Percentiles rank a stretch among this genome's conserved stretches.
These are phyloP conservation scores for Radopholus similis DNA, from an alignment of 1,140 invertebrate species.

Conservation along the genomic window DNA sequence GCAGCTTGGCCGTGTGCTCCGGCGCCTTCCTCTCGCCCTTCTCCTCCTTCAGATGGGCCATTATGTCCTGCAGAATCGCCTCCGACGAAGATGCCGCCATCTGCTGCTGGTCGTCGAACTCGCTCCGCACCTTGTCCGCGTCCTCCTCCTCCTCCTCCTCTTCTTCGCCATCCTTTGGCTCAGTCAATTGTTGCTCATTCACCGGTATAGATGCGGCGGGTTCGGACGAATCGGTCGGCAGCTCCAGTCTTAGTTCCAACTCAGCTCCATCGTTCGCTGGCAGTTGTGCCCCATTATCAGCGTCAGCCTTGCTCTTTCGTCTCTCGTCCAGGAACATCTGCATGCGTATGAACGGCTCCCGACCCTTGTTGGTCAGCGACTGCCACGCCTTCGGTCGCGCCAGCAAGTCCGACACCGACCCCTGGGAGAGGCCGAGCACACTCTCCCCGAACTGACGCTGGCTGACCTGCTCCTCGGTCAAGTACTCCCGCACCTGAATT, in stretches of 20 bases:
- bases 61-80: background rate
- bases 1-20: too few relatives aligned
- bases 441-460: slow-evolving; percentile 95
- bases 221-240: background rate
- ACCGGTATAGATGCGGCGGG: too few relatives aligned
- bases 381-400: slow-evolving; percentile 94
- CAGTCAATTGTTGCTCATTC: too few relatives aligned
- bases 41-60: background rate
- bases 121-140: background rate
- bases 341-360: slow-evolving; percentile 95
- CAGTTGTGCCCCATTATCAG: slow-evolving; percentile 14
- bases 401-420: slow-evolving; percentile 86
- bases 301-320: background rate
- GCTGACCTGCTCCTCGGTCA: slow-evolving; percentile 96
- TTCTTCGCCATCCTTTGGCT: background rate
- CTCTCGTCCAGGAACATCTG: slow-evolving; percentile 90
- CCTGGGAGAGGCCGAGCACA: slow-evolving; percentile 84
- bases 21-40: background rate
- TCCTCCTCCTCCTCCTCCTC: background rate
- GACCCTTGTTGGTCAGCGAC: slow-evolving; percentile 91
- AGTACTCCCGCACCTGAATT: slow-evolving; percentile 77
- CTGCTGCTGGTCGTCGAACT: background rate
- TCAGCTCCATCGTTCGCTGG: background rate
- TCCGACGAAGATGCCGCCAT: background rate
- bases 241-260: background rate